Conservation (phyloP, 2,797 vertebrate genomes). For the Xiphophorus birchmanni region DNA sequence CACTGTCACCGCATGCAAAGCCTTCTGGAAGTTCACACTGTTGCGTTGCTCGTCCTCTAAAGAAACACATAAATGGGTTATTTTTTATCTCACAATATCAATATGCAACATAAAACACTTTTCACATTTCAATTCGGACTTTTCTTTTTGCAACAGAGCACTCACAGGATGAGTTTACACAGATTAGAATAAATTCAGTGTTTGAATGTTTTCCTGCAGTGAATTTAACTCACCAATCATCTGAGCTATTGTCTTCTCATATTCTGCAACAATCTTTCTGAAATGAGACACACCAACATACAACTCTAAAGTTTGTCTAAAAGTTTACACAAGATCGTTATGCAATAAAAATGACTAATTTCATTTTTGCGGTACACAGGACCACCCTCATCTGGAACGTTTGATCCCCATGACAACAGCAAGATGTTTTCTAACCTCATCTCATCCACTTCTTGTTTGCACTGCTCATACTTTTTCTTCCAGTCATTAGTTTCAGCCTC, state of each 20-base stretch:
- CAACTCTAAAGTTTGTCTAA: neutral
- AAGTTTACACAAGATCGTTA: neutral
- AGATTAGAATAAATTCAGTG: neutral
- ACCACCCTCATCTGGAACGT: slow-evolving; percentile 2
- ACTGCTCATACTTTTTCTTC: slow-evolving; percentile 91
- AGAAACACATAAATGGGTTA: neutral
- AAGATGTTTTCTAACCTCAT: slow-evolving; percentile 87
- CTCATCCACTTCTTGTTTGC: slow-evolving; percentile 89
- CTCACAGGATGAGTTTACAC: neutral
- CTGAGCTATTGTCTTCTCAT: slow-evolving; percentile 97
- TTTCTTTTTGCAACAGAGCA: neutral
- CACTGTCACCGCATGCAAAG: slow-evolving; percentile 85
- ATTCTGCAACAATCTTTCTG: slow-evolving; percentile 97
- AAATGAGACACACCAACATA: slow-evolving; percentile 27
- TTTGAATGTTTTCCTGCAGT: neutral
- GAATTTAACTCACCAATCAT: slow-evolving; percentile 91
- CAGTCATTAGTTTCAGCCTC: slow-evolving; percentile 91
- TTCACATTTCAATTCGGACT: neutral
- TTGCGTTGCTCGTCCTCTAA: slow-evolving; percentile 93
- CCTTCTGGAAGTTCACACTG: slow-evolving; percentile 88
- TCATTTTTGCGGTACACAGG: neutral
- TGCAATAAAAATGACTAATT: neutral
- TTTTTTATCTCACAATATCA: neutral
- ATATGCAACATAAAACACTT: neutral
- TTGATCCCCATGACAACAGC: neutral